phyloP scores from a whole-genome alignment of 2,113 vertebrate species.

The Rhinoderma darwinii region DNA sequence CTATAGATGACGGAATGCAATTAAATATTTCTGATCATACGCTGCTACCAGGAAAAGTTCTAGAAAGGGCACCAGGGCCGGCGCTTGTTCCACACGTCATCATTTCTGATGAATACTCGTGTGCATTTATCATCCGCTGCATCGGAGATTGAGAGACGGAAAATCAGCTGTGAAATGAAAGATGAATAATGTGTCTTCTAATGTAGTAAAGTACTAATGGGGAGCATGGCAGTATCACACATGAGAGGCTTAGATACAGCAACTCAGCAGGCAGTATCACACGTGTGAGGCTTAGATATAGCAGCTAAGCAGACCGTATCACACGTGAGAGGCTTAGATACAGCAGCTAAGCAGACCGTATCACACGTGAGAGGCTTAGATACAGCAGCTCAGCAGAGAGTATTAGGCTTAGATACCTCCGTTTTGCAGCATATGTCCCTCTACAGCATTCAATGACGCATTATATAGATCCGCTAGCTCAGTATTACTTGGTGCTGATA shows the following conservation, averaged over 20 bases:
- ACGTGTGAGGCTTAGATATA: not conserved
- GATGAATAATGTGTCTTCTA: too few relatives aligned
- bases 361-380: not conserved
- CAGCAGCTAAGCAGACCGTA: too few relatives aligned
- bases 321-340: not conserved
- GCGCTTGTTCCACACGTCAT: not conserved
- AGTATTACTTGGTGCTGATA: too few relatives aligned
- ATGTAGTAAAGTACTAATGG: too few relatives aligned
- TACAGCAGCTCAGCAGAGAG: not conserved
- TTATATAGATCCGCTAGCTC: not conserved
- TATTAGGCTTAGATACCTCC: not conserved
- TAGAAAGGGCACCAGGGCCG: not conserved
- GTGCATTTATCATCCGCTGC: not conserved
- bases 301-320: not conserved
- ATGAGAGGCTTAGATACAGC: too few relatives aligned
- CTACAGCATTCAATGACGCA: too few relatives aligned
- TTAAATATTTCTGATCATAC: not conserved
- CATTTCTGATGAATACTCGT: not conserved
- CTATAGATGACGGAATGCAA: not conserved
- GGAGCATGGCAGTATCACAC: too few relatives aligned
- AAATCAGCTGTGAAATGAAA: too few relatives aligned
- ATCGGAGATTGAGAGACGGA: not conserved
- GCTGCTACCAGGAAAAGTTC: not conserved
- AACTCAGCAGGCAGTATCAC: not conserved
- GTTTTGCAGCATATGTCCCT: too few relatives aligned